A percentile compares a stretch with the other conserved stretches of the same genome.
phyloP scores from a whole-genome alignment of 2,113 vertebrate genomes.

The Phrynocephalus versicolor region DNA sequence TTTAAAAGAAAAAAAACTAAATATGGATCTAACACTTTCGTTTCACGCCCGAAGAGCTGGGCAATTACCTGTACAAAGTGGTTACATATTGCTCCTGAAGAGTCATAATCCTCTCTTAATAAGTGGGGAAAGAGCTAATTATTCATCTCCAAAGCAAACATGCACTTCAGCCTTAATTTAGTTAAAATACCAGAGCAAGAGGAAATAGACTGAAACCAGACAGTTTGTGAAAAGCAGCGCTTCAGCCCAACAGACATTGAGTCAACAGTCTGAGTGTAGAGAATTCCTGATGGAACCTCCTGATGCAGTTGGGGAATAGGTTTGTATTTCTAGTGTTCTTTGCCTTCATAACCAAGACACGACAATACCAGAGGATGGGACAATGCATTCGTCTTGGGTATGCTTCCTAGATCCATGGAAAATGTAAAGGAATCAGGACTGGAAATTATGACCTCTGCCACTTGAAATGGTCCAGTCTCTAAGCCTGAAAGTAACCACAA shows the following conservation, averaged over 20 bases:
- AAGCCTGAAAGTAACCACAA: too few species aligned
- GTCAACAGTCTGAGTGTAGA: not conserved
- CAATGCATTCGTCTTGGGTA: not conserved
- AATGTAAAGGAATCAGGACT: too few species aligned
- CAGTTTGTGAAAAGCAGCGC: not conserved
- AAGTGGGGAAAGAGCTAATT: conserved; percentile 22
- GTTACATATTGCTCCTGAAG: conserved; percentile 9
- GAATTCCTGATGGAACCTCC: not conserved
- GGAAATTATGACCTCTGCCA: too few species aligned
- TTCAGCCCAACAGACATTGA: not conserved
- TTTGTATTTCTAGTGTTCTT: not conserved
- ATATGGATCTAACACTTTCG: not conserved
- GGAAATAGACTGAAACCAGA: not conserved
- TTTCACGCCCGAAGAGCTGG: not conserved
- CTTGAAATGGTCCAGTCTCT: too few species aligned
- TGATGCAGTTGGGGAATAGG: not conserved
- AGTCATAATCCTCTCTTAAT: conserved; percentile 28
- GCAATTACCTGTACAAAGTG: conserved; percentile 7
- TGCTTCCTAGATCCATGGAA: not conserved
- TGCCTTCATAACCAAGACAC: too few species aligned
- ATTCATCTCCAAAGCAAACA: conserved; percentile 24
- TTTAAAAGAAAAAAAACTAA: too few species aligned
- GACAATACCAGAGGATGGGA: too few species aligned
- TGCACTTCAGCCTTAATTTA: not conserved
- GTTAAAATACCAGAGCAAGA: not conserved